Percentiles rank a stretch among this genome's conserved stretches.
Conservation (phyloP, 2,888 invertebrate species). For the Perithous albicinctus region DNA sequence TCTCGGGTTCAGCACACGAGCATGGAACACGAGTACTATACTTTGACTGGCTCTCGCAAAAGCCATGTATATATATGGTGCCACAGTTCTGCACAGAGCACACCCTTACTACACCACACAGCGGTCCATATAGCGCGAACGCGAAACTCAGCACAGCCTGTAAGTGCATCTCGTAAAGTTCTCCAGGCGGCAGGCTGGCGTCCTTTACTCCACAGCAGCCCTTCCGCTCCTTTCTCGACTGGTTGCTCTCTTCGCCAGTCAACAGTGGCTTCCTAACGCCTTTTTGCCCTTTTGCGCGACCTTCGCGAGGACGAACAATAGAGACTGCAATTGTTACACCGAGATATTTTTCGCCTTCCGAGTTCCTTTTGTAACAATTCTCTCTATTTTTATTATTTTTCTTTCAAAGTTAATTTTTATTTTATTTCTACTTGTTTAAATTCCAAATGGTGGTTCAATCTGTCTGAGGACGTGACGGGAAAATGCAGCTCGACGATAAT, state of each 20-base stretch:
- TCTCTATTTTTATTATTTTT: no score
- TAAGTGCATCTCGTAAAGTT: constrained; percentile 50
- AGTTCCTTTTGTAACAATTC: no score
- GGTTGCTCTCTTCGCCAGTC: neutral
- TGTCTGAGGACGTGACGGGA: no score
- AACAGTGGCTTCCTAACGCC: neutral
- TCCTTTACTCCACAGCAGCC: constrained; percentile 10
- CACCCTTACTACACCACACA: neutral
- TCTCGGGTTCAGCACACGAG: constrained; percentile 30
- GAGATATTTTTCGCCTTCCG: neutral
- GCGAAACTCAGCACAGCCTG: constrained; percentile 36
- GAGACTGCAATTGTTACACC: neutral
- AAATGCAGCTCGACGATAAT: no score
- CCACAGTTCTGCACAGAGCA: constrained; percentile 1
- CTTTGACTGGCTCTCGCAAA: constrained; percentile 7
- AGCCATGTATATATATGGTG: neutral
- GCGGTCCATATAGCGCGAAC: constrained; percentile 23
- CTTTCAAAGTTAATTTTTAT: no score
- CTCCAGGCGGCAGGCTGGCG: neutral
- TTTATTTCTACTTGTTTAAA: no score
- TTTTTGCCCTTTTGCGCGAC: neutral
- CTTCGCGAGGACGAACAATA: neutral
- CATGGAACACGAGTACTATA: constrained; percentile 53
- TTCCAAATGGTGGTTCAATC: no score
- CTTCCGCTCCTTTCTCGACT: constrained; percentile 11